These are phyloP conservation scores for Hystrix cristata DNA, from an alignment of 2,113 vertebrate species.

Conservation along the genomic window DNA sequence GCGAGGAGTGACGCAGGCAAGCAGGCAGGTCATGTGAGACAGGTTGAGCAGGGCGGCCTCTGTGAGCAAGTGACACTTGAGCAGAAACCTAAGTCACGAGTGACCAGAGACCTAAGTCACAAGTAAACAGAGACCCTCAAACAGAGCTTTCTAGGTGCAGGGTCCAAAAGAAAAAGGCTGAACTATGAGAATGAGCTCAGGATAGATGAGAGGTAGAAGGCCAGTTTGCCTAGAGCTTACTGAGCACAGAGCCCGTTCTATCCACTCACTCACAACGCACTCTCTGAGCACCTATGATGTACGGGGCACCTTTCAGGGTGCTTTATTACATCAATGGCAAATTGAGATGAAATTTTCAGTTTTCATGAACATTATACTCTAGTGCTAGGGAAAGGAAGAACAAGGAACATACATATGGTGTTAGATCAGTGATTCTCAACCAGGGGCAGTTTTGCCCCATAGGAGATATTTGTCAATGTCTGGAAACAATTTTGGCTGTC, in stretches of 20 bases:
- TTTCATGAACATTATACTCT: neutral
- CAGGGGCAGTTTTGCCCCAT: neutral
- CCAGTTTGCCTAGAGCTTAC: neutral
- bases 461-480: neutral
- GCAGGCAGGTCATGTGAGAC: neutral
- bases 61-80: slow-evolving; percentile 27
- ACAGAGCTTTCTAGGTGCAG: neutral
- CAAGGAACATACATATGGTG: neutral
- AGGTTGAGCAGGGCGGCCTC: neutral
- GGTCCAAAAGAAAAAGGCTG: neutral
- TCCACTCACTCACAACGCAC: neutral
- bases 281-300: neutral
- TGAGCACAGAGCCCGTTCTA: neutral
- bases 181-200: neutral
- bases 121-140: neutral
- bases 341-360: neutral
- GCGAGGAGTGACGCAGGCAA: neutral
- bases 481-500: neutral
- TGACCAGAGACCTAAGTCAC: neutral
- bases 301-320: neutral
- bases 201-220: neutral
- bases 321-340: neutral
- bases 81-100: neutral
- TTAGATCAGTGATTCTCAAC: neutral
- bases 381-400: neutral